Conservation (phyloP, 1,140 invertebrate species). For the Trichoplusia ni region DNA sequence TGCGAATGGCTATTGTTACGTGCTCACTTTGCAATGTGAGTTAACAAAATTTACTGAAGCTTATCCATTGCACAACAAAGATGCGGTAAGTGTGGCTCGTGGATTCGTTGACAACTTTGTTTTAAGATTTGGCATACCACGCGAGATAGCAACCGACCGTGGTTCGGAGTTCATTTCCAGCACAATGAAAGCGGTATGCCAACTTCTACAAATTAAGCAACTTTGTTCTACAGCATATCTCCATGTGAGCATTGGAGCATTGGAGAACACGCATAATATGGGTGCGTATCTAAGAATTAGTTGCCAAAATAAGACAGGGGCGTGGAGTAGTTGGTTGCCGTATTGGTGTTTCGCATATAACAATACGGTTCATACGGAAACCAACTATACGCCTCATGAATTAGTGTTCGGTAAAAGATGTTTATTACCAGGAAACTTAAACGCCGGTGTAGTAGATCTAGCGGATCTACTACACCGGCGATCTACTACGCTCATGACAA, state of each 20-base stretch:
- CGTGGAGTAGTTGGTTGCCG: slow-evolving; percentile 38
- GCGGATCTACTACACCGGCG: too few relatives aligned
- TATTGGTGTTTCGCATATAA: slow-evolving; percentile 40
- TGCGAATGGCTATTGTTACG: slow-evolving; percentile 17
- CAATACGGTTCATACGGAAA: slow-evolving; percentile 33
- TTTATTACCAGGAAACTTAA: slow-evolving; percentile 21
- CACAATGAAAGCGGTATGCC: slow-evolving; percentile 27
- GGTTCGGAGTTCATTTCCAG: slow-evolving; percentile 26
- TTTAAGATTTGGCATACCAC: slow-evolving; percentile 28
- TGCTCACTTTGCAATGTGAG: slow-evolving; percentile 38
- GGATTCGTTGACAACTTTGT: slow-evolving; percentile 36
- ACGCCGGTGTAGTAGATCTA: neutral
- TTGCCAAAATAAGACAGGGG: neutral
- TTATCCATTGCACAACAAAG: slow-evolving; percentile 31
- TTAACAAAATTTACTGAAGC: slow-evolving; percentile 33
- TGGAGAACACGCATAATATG: slow-evolving; percentile 40
- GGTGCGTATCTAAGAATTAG: slow-evolving; percentile 36
- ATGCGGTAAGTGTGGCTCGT: slow-evolving; percentile 20
- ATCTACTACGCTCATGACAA: slow-evolving; percentile 25
- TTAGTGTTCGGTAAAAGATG: slow-evolving; percentile 32
- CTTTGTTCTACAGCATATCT: slow-evolving; percentile 34
- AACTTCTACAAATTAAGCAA: slow-evolving; percentile 31
- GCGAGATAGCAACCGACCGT: slow-evolving; percentile 19
- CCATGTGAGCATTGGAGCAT: slow-evolving; percentile 32
- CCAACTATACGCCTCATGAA: slow-evolving; percentile 36